Conservation (phyloP, 2,797 vertebrate species). For the Sparidentex hasta region DNA sequence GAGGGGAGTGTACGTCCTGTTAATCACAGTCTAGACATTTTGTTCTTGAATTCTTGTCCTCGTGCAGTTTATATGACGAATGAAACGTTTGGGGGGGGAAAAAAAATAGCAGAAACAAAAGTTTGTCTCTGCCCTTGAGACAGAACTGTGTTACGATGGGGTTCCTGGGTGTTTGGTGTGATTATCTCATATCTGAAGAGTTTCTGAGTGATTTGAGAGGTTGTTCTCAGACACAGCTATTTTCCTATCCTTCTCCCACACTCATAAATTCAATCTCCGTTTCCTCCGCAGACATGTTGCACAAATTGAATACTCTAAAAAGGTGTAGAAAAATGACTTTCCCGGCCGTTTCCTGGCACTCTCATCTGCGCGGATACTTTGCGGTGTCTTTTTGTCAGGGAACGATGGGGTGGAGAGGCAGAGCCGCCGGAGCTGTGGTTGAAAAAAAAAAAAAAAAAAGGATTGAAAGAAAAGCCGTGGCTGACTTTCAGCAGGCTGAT, state of each 20-base stretch:
- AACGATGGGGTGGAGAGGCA: constrained; percentile 44
- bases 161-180: constrained; percentile 6
- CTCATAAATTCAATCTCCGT: constrained; percentile 63
- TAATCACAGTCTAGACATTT: constrained; percentile 35
- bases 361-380: constrained; percentile 44
- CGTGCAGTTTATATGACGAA: neutral
- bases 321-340: constrained; percentile 54
- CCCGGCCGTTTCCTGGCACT: constrained; percentile 32
- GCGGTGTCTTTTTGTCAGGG: constrained; percentile 49
- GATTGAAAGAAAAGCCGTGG: constrained; percentile 4
- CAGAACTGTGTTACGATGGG: constrained; percentile 14
- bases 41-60: constrained; percentile 25
- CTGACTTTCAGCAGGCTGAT: constrained; percentile 64
- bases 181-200: constrained; percentile 35
- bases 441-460: neutral
- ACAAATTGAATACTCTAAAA: constrained; percentile 63
- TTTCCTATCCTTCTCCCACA: constrained; percentile 20
- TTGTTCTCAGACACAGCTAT: constrained; percentile 14
- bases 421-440: constrained; percentile 40
- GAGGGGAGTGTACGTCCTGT: constrained; percentile 29
- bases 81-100: neutral
- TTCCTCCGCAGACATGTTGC: constrained; percentile 54
- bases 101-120: neutral
- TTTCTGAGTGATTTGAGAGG: constrained; percentile 36
- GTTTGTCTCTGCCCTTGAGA: neutral